phyloP scores from a whole-genome alignment of 2,113 vertebrate species.

The Scolopax mira region DNA sequence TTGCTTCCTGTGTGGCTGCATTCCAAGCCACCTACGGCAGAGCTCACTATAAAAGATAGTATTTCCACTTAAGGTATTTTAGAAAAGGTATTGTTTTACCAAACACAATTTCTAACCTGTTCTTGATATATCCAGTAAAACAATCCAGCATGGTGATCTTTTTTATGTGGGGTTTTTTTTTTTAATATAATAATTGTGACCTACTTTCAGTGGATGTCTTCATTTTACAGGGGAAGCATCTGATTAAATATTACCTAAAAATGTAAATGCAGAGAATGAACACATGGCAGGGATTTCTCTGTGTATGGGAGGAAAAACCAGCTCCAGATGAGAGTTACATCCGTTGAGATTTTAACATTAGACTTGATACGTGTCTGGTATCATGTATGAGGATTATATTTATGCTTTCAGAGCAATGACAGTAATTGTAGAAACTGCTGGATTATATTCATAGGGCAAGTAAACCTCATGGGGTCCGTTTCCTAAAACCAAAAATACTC shows the following conservation, averaged over 20 bases:
- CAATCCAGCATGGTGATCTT: not conserved
- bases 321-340: not conserved
- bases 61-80: not conserved
- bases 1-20: not conserved
- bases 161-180: not conserved
- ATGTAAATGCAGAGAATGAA: not conserved
- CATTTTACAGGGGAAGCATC: not conserved
- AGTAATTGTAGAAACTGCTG: not conserved
- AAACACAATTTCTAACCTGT: not conserved
- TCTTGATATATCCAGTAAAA: not conserved
- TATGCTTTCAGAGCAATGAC: not conserved
- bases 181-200: not conserved
- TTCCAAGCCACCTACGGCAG: not conserved
- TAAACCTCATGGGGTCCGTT: not conserved
- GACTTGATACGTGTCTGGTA: not conserved
- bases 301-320: not conserved
- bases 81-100: not conserved
- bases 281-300: not conserved
- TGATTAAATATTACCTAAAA: conserved; percentile 27
- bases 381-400: not conserved
- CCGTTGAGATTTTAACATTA: not conserved
- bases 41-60: not conserved
- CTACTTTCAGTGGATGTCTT: conserved; percentile 3
- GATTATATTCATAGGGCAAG: not conserved
- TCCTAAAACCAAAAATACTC: not conserved